Evolutionary conservation across 2,888 invertebrate genomes (phyloP).

Genomic region (Drosophila conformis): DNA sequence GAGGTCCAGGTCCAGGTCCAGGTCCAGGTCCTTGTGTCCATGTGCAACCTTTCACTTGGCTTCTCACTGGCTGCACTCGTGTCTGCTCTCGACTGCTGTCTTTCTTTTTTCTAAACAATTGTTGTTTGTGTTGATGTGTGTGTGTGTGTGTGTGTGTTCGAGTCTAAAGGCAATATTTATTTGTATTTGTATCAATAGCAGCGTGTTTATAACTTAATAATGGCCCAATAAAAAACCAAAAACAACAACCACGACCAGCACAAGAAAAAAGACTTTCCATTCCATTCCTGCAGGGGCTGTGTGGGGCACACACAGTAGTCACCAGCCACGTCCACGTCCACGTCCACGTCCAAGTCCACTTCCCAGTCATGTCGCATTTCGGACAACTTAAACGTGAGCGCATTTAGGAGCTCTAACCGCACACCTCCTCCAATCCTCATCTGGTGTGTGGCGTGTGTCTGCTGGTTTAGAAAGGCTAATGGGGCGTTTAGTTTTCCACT

Average conservation of each 20-base stretch:
- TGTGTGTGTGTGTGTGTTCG: constrained; percentile 1
- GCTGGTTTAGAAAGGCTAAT: constrained; percentile 74
- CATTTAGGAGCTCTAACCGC: constrained; percentile 54
- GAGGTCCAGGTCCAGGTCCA: constrained; percentile 10
- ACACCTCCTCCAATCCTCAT: neutral
- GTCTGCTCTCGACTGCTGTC: constrained; percentile 42
- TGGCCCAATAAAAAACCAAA: constrained; percentile 78
- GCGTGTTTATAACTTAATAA: constrained; percentile 80
- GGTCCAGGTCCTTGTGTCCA: constrained; percentile 15
- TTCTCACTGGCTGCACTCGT: constrained; percentile 13
- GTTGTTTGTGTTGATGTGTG: constrained; percentile 4
- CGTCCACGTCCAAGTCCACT: constrained; percentile 32
- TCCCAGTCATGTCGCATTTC: constrained; percentile 59
- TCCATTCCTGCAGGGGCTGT: constrained; percentile 58
- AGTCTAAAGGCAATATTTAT: constrained; percentile 62
- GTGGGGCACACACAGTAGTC: constrained; percentile 55
- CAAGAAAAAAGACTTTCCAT: constrained; percentile 60
- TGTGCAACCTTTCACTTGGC: constrained; percentile 17
- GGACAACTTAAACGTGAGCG: constrained; percentile 76
- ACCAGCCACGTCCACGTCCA: constrained; percentile 15
- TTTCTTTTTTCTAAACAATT: constrained; percentile 59
- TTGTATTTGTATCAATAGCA: constrained; percentile 78
- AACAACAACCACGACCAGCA: constrained; percentile 27
- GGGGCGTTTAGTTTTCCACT: constrained; percentile 71
- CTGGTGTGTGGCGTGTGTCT: neutral